Base-by-base conservation (phyloP, 2,113 vertebrate species). In the Montifringilla adamsi region DNA sequence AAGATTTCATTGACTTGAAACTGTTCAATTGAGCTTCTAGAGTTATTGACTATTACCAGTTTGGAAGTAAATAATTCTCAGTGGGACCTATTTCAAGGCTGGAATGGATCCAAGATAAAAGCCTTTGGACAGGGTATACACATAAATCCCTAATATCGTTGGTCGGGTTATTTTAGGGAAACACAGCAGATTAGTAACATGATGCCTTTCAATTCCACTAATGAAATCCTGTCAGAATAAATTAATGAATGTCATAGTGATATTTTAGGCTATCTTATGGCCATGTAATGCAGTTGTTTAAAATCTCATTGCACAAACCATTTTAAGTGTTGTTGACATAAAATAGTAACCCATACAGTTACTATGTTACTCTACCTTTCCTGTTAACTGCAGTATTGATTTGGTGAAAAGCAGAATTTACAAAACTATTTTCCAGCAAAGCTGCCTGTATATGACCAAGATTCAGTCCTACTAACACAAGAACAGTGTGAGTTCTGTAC, bases 141-240 rank as follows among this genome's bases (percentile, higher is more conserved):
- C 94, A 98, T 98, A 98, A 98, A 98, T 98, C 96, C 95, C 92
- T 95, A 89, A 98, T 98, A 96, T 97, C 96, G 96, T 98, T 84
- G 96, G 97, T 87, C 77, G 93, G 35, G 68, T 97, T 98, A 96
- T 98, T 98, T 97, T 76, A 62, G 88, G 70, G 87, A 97, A 93
- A 62, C 35, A 58, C 63, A 95, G 78, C 93, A 96, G 86, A 97
- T 98, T 97, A 98, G 93, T 98, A 96, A 97, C 81, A 86, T 43
- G 53, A 60, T 80, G 53, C 78, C 86, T 91, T 93, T 87, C 79
- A 85, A 94, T 97, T 96, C 92, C 69, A 90, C 98, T 98, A 98
- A 98, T 97, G 90, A 98, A 97, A 93, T 89, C 69, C 74, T 94
- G 93, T 97, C 96, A 96, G 47, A 96, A 92, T 91, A 84, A 92